Evolutionary conservation across 2,888 invertebrate genomes (phyloP), one percentile per base, ranked within the genome.

Genomic region (Sinhomidia bicolor): DNA sequence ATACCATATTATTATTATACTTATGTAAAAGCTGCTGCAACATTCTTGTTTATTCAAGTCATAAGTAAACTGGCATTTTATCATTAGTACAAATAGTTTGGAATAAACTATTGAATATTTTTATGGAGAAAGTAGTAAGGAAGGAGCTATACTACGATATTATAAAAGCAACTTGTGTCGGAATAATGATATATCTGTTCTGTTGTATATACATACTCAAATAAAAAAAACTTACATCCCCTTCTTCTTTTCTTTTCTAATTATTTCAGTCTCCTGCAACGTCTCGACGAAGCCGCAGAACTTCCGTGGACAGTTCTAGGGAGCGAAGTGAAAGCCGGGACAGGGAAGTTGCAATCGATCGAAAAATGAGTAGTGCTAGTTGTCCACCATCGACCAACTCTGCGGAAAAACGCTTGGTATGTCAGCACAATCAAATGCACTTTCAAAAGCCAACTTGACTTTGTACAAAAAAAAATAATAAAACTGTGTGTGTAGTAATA

Each of bases 391-490:
- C 91, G 82, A 91, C 90, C 54, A 23, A 32, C 62, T 89, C 91
- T 78, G 83, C 91, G 41, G 93, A 93, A 87, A 93, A 92, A 89
- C 91, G 92, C 80, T 92, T 92, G 92, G 93, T 93, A 90, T 86
- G 91, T 79, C 32, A 20, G 12, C 12, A 36, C 20, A 82, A 54
- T 51, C 26, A 29, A 47, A 76, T 74, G 84, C 44, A 84, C 41
- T 57, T 76, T 51, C 26, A 23, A 29, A 65, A 51, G 51, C 51
- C n/a, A n/a, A n/a, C n/a, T n/a, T n/a, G n/a, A n/a, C n/a, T n/a
- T n/a, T n/a, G n/a, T n/a, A n/a, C n/a, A n/a, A n/a, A n/a, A n/a
- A n/a, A n/a, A n/a, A n/a, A n/a, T n/a, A n/a, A n/a, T n/a, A n/a
- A n/a, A n/a, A n/a, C n/a, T n/a, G n/a, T n/a, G n/a, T n/a, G 0